Conservation (phyloP, 2,888 invertebrate genomes). For the Ptilodon capucinus region DNA sequence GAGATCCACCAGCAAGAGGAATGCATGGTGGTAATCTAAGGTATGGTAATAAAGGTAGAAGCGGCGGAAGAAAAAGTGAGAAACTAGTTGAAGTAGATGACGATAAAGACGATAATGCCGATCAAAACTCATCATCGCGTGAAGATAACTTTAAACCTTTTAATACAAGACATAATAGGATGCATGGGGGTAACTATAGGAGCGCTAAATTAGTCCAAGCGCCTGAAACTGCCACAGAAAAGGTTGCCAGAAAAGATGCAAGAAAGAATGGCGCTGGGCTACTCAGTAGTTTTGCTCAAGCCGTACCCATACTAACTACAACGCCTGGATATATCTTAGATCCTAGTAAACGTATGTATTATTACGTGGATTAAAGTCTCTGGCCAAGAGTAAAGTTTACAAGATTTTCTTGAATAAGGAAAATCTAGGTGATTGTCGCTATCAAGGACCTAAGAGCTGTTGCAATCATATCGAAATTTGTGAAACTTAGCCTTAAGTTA, state of each 20-base stretch:
- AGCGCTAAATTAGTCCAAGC: constrained; percentile 54
- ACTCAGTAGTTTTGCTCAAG: constrained; percentile 67
- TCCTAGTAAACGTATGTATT: constrained; percentile 78
- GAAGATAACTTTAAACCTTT: constrained; percentile 45
- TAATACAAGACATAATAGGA: constrained; percentile 38
- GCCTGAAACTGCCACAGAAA: constrained; percentile 27
- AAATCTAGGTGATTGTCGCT: constrained; percentile 1
- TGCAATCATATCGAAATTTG: constrained; percentile 1
- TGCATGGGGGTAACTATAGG: constrained; percentile 75
- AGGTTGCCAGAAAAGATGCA: constrained; percentile 33
- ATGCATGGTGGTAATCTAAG: constrained; percentile 61
- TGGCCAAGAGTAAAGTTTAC: not conserved
- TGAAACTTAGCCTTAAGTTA: constrained; percentile 1
- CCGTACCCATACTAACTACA: constrained; percentile 63
- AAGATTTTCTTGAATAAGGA: constrained; percentile 1
- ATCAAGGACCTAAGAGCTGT: not conserved
- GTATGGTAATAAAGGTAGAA: constrained; percentile 29
- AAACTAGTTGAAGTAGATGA: constrained; percentile 62
- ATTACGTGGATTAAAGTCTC: constrained; percentile 62
- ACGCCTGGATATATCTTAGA: constrained; percentile 71
- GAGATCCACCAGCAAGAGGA: constrained; percentile 24
- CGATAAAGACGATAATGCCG: constrained; percentile 37
- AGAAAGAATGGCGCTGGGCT: constrained; percentile 56
- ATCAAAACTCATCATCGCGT: constrained; percentile 17
- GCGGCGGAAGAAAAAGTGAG: constrained; percentile 41